Evolutionary conservation across 2,888 invertebrate genomes (phyloP).

Genomic region (Clivina fossor): DNA sequence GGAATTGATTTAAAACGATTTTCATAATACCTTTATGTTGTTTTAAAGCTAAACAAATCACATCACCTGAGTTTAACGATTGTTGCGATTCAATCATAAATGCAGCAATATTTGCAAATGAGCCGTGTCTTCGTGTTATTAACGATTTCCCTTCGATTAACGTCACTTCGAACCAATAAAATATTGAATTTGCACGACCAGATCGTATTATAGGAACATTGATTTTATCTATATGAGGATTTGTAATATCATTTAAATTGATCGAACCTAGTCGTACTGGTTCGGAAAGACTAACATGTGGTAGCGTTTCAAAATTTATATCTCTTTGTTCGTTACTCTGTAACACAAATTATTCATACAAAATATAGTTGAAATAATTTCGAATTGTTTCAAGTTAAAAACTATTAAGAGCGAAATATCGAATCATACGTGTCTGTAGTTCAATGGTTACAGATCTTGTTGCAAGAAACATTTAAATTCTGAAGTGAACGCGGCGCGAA

Average conservation of each 20-base stretch:
- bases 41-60: constrained; percentile 46
- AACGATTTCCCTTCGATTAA: constrained; percentile 52
- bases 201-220: constrained; percentile 48
- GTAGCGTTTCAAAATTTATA: constrained; percentile 54
- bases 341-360: constrained; percentile 2
- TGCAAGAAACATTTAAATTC: no score
- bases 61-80: constrained; percentile 46
- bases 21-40: constrained; percentile 41
- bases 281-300: constrained; percentile 53
- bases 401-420: no score
- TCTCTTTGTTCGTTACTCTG: constrained; percentile 57
- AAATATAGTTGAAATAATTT: no score
- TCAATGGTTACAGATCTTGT: no score
- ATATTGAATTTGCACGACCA: constrained; percentile 56
- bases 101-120: constrained; percentile 56
- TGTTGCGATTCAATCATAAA: constrained; percentile 53
- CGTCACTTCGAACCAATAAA: constrained; percentile 61
- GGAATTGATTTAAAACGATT: no score
- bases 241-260: neutral
- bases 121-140: constrained; percentile 53
- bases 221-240: neutral
- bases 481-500: no score
- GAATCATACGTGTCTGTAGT: no score
- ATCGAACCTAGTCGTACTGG: constrained; percentile 39
- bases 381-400: no score